Conservation (phyloP, 2,888 invertebrate species). For the Chrysina gloriosa region DNA sequence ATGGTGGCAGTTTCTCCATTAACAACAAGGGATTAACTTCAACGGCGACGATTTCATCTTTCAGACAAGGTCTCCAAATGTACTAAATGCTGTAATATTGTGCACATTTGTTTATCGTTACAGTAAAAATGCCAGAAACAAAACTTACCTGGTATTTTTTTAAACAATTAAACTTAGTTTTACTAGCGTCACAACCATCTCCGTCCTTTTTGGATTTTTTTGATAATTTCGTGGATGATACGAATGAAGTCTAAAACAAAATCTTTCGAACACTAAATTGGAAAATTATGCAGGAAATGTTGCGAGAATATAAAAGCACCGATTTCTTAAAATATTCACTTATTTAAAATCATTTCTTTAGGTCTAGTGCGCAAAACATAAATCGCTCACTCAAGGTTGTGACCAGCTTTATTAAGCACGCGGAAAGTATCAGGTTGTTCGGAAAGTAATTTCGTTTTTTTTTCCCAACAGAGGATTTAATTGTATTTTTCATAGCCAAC, state of each 20-base stretch:
- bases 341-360: too few relatives aligned
- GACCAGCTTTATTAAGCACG: too few relatives aligned
- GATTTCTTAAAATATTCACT: too few relatives aligned
- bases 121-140: background rate
- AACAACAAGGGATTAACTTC: constrained; percentile 80
- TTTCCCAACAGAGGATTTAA: too few relatives aligned
- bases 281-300: too few relatives aligned
- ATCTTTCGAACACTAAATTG: too few relatives aligned
- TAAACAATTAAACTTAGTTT: background rate
- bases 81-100: constrained; percentile 76
- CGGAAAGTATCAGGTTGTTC: too few relatives aligned
- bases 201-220: constrained; percentile 12
- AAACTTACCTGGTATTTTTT: constrained; percentile 15
- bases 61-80: constrained; percentile 76
- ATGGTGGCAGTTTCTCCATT: constrained; percentile 77
- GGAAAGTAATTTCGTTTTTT: too few relatives aligned
- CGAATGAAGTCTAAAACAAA: constrained; percentile 12
- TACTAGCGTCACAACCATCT: background rate
- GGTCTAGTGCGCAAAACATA: too few relatives aligned
- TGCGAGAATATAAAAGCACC: background rate
- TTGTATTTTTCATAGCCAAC: too few relatives aligned
- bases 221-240: constrained; percentile 4
- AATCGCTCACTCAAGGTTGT: too few relatives aligned
- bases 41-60: constrained; percentile 80
- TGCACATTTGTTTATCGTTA: background rate